phyloP scores from a whole-genome alignment of 2,888 invertebrate species.

The Scelioninae gen. 1 region DNA sequence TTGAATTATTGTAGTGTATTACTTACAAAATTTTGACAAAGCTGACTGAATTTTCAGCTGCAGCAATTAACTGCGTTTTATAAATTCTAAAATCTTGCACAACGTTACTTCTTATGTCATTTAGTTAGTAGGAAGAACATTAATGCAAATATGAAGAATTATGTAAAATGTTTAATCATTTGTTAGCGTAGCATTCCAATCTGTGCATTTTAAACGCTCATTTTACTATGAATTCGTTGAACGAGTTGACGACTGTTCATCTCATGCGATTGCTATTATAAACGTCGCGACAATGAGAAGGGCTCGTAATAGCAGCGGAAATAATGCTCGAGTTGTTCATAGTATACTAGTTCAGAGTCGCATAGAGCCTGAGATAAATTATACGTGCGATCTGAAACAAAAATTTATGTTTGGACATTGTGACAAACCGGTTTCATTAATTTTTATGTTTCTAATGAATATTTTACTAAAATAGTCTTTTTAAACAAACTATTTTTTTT shows the following conservation, averaged over 20 bases:
- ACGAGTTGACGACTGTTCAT: slow-evolving; percentile 65
- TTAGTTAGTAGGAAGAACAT: slow-evolving; percentile 13
- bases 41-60: slow-evolving; percentile 7
- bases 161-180: slow-evolving; percentile 54
- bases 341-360: slow-evolving; percentile 20
- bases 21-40: slow-evolving; percentile 26
- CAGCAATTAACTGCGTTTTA: slow-evolving; percentile 2
- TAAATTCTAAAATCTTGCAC: neutral
- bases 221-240: slow-evolving; percentile 61
- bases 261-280: slow-evolving; percentile 61
- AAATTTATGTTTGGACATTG: neutral
- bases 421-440: too few species aligned
- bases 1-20: neutral
- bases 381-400: slow-evolving; percentile 7
- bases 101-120: neutral
- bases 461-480: too few species aligned
- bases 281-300: slow-evolving; percentile 66
- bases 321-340: slow-evolving; percentile 56
- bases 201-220: slow-evolving; percentile 48
- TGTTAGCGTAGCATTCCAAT: slow-evolving; percentile 60
- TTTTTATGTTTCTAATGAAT: too few species aligned
- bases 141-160: slow-evolving; percentile 6
- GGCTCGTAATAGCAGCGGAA: slow-evolving; percentile 61
- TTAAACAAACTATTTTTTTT: too few species aligned
- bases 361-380: slow-evolving; percentile 25